These are phyloP conservation scores for Platerodrilus igneus DNA, from an alignment of 2,888 invertebrate species.

Conservation along the genomic window DNA sequence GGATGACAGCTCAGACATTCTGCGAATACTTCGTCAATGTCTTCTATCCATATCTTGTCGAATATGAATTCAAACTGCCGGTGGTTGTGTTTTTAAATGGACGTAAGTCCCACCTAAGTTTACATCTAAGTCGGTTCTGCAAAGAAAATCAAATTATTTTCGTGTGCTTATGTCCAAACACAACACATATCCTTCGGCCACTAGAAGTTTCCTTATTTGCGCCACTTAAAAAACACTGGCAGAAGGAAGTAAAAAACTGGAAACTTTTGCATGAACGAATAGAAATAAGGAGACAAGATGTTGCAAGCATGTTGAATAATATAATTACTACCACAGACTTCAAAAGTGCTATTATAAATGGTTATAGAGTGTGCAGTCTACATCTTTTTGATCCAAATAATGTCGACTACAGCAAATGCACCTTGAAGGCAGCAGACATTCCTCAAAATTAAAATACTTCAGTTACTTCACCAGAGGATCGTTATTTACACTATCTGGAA, in stretches of 20 bases:
- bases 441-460: too few species aligned
- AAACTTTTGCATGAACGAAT: constrained; percentile 21
- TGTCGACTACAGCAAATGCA: too few species aligned
- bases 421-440: too few species aligned
- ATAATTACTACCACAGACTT: too few species aligned
- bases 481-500: too few species aligned
- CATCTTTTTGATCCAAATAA: too few species aligned
- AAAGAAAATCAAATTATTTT: constrained; percentile 28
- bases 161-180: constrained; percentile 28
- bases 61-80: constrained; percentile 25
- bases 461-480: too few species aligned
- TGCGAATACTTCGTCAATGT: constrained; percentile 32
- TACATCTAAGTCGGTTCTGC: constrained; percentile 29
- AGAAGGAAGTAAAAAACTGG: constrained; percentile 22
- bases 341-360: too few species aligned
- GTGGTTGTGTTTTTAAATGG: constrained; percentile 33
- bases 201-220: constrained; percentile 28
- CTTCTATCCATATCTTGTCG: constrained; percentile 27
- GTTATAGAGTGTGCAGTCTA: too few species aligned
- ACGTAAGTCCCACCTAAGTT: constrained; percentile 29
- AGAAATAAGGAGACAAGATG: constrained; percentile 24
- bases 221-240: constrained; percentile 27
- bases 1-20: constrained; percentile 32
- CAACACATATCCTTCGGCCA: constrained; percentile 30
- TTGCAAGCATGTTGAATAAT: constrained; percentile 18